These are phyloP conservation scores for mouse (Mus musculus) DNA, from an alignment of 2,113 vertebrate species.

Conservation along the genomic window GRCm39 chr6:85199001-85199500, in stretches of 20 bases:
- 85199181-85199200: background rate
- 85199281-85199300: constrained; percentile 38
- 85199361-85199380: background rate
- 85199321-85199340: background rate
- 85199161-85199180: background rate
- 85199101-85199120: accelerated
- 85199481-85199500: background rate
- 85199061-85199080: background rate
- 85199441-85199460: background rate
- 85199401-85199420: background rate
- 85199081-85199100: background rate
- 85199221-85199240: background rate
- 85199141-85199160: background rate
- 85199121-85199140: background rate
- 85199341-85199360: background rate
- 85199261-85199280: constrained; percentile 42
- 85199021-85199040: too few species aligned
- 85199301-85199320: background rate
- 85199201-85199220: constrained; percentile 51
- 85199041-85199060: background rate
- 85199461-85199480: background rate
- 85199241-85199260: background rate
- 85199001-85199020: background rate
- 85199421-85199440: background rate
- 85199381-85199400: background rate